These are phyloP conservation scores for Tetranychus cinnabarinus DNA, from an alignment of 1,140 invertebrate genomes.

Conservation along the genomic window DNA sequence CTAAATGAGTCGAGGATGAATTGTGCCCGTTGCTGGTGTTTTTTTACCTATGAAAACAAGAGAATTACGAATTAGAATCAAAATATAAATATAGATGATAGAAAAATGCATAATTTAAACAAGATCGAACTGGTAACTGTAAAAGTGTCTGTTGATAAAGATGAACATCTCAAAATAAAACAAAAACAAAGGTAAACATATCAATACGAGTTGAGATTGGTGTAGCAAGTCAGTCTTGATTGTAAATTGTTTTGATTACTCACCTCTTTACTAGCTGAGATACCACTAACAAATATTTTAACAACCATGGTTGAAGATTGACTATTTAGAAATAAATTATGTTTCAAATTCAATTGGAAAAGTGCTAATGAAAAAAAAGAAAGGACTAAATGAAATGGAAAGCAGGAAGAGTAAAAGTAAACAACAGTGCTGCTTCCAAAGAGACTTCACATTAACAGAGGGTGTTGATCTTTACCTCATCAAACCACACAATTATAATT, in stretches of 20 bases:
- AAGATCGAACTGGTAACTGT: not conserved
- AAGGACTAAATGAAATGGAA: no score
- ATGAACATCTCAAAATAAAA: not conserved
- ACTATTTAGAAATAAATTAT: not conserved
- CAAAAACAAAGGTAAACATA: not conserved
- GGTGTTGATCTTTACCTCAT: no score
- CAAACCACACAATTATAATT: no score
- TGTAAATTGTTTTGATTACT: constrained; percentile 13
- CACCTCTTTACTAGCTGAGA: constrained; percentile 74
- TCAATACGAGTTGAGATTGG: not conserved
- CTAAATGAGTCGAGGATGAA: constrained; percentile 75
- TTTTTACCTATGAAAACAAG: constrained; percentile 49
- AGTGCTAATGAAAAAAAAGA: no score
- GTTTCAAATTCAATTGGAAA: no score
- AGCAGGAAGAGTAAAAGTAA: no score
- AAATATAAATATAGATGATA: not conserved
- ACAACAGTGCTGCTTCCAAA: no score
- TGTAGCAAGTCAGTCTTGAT: not conserved
- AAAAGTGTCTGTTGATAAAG: not conserved
- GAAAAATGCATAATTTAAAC: not conserved
- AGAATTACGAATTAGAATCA: not conserved
- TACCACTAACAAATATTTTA: constrained; percentile 66
- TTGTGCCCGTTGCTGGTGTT: constrained; percentile 64
- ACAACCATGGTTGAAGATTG: constrained; percentile 38
- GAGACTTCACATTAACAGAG: no score